Conservation (phyloP, 2,113 vertebrate species). For the Eupsittula cactorum region DNA sequence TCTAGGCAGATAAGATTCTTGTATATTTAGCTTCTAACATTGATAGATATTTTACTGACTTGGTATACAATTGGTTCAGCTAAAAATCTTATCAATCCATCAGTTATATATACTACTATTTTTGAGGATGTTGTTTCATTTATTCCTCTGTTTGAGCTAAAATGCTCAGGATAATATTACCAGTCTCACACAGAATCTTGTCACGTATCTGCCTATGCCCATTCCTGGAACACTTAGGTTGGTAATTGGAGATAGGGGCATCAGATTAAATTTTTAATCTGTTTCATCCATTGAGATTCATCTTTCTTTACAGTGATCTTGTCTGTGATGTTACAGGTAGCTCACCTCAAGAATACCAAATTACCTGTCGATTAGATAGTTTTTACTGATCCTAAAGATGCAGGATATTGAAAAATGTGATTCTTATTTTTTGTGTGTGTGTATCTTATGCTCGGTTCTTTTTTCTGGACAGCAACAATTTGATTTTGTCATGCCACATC, state of each 20-base stretch:
- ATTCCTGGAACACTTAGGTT: background rate
- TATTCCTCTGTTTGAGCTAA: background rate
- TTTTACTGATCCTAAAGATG: background rate
- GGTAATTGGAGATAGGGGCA: background rate
- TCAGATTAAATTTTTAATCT: background rate
- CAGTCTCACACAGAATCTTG: background rate
- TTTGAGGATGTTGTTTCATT: background rate
- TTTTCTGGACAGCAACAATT: background rate
- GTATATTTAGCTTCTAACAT: background rate
- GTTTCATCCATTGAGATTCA: background rate
- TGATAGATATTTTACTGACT: background rate
- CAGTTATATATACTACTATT: background rate
- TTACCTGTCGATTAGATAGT: background rate
- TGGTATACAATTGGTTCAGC: background rate
- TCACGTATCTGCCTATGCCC: background rate
- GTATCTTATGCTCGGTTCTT: background rate
- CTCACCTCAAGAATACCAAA: background rate
- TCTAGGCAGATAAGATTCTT: background rate
- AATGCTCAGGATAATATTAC: background rate
- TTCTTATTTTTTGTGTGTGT: background rate
- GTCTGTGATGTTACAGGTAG: background rate
- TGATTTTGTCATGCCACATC: background rate
- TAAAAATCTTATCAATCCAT: background rate
- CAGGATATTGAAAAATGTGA: background rate
- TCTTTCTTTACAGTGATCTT: background rate